Evolutionary conservation across 2,797 vertebrate species (phyloP), one percentile per base, ranked within the genome.

Genomic region (Botia almorhae): DNA sequence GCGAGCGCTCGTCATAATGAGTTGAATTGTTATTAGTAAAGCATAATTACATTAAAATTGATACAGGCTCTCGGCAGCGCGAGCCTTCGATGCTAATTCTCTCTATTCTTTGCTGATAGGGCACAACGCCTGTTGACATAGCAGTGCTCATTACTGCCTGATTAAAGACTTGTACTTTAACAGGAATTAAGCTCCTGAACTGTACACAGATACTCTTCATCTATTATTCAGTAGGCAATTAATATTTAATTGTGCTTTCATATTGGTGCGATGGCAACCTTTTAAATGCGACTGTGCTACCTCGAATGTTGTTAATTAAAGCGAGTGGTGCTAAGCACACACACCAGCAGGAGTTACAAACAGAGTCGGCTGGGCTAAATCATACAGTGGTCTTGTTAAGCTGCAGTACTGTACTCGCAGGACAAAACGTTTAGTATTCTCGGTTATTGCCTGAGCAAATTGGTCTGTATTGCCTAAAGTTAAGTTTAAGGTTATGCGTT

Each of bases 171-270:
- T 83, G 73, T 84, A 78, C 78, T 85, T 86, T 83, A 86, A 84
- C 84, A 79, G 79, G 83, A 86, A 85, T 84, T 84, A 82, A 75
- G 80, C 84, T 87, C 73, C 80, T 82, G 74, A 85, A 84, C 81
- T 83, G 81, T 84, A 87, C 81, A 87, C 82, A 84, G 69, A 87
- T 81, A 82, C 86, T 79, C 64, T 78, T 82, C 78, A 83, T 87
- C 74, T 84, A 87, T 87, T 85, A 87, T 85, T 87, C 83, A 86
- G 58, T 14, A 69, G 58, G 68, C 70, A 81, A 85, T 87, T 84
- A 81, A 87, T 87, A 84, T 87, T 87, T 87, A 80, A 88, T 87
- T 74, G 81, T 83, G 73, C 82, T 85, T 87, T 87, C 80, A 82
- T 87, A 85, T 87, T 83, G 82, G 83, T 78, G 75, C 78, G 82